phyloP scores from a whole-genome alignment of 2,888 invertebrate genomes.

The Lithosia quadra region DNA sequence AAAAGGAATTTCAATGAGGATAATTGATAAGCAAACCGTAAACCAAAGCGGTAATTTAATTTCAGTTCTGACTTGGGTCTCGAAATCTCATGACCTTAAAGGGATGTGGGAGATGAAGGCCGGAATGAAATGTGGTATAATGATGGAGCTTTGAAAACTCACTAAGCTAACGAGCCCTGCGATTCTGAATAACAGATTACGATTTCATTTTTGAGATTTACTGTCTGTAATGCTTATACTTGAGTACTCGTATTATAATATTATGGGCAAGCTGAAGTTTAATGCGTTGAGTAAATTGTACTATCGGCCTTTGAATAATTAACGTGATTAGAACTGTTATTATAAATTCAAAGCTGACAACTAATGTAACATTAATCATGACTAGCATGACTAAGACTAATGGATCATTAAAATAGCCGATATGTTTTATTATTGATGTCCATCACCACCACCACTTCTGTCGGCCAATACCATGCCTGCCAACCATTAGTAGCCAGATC shows the following conservation, averaged over 20 bases:
- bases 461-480: no score
- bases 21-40: constrained; percentile 10
- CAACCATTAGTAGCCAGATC: no score
- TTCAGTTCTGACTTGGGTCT: constrained; percentile 2
- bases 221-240: background rate
- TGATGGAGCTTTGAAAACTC: background rate
- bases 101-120: background rate
- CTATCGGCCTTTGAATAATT: no score
- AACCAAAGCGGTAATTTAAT: constrained; percentile 16
- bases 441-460: no score
- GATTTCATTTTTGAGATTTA: background rate
- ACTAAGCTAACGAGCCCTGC: background rate
- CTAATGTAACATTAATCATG: no score
- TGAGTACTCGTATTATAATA: background rate
- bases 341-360: no score
- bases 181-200: background rate
- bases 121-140: constrained; percentile 1
- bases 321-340: no score
- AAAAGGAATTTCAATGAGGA: constrained; percentile 24
- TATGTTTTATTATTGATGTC: no score
- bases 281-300: no score
- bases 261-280: no score
- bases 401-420: no score
- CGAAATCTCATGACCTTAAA: background rate
- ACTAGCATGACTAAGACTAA: no score